phyloP scores from a whole-genome alignment of 37 sponge, comb jelly and placozoan species.

The Theonella swinhoei region DNA sequence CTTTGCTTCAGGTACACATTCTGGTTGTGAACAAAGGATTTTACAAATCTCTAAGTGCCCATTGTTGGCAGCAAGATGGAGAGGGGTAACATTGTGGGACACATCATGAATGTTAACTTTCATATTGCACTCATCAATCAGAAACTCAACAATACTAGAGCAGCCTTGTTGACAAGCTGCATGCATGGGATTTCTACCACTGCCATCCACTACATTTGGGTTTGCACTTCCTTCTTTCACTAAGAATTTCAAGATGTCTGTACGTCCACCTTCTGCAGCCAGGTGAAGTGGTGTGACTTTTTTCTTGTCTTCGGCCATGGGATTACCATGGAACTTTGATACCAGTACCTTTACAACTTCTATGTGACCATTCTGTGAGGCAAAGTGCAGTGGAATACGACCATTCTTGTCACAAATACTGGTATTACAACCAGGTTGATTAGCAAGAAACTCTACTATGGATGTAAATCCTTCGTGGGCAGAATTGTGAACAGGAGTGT shows the following conservation, averaged over 20 bases:
- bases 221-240: conserved; percentile 9
- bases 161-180: conserved; percentile 55
- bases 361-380: conserved; percentile 41
- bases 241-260: conserved; percentile 27
- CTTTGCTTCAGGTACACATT: conserved; percentile 1
- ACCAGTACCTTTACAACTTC: conserved; percentile 27
- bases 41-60: conserved; percentile 41
- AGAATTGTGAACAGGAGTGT: conserved; percentile 40
- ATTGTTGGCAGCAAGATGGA: neutral
- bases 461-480: conserved; percentile 40
- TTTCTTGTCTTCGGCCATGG: conserved; percentile 18
- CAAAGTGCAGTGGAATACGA: conserved; percentile 46
- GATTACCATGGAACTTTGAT: conserved; percentile 11
- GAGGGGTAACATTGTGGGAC: conserved; percentile 21
- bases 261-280: conserved; percentile 38
- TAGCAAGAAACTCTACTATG: conserved; percentile 21
- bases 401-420: conserved; percentile 22
- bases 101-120: neutral
- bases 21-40: conserved; percentile 31
- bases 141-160: conserved; percentile 39
- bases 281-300: conserved; percentile 42
- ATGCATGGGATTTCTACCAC: conserved; percentile 39
- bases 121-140: conserved; percentile 24
- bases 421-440: conserved; percentile 20
- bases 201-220: neutral